Evolutionary conservation across 2,113 vertebrate genomes (phyloP).

Genomic region (Xenopus laevis): DNA sequence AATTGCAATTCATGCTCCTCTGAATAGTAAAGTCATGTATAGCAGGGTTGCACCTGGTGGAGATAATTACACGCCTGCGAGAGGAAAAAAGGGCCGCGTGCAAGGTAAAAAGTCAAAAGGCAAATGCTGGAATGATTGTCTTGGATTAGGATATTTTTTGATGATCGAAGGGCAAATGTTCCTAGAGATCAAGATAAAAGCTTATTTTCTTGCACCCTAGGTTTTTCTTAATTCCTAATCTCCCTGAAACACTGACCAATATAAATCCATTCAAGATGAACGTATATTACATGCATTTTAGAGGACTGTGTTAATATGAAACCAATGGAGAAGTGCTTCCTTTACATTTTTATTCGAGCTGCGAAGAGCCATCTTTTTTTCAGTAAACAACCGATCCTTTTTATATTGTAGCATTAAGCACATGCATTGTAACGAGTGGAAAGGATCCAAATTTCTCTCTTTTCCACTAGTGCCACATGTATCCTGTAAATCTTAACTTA

Average conservation of each 20-base stretch:
- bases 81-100: conserved; percentile 34
- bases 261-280: not conserved
- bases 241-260: conserved; percentile 26
- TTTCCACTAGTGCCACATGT: no score
- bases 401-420: no score
- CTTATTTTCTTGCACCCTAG: conserved; percentile 44
- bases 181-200: conserved; percentile 40
- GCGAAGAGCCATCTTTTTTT: no score
- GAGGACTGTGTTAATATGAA: not conserved
- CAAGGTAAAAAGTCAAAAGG: conserved; percentile 42
- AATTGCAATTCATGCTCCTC: conserved; percentile 48
- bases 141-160: conserved; percentile 35
- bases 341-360: no score
- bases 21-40: conserved; percentile 49
- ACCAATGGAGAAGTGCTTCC: no score
- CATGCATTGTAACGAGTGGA: no score
- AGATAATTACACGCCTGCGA: conserved; percentile 55
- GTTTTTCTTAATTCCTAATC: conserved; percentile 47
- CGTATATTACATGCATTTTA: not conserved
- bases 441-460: no score
- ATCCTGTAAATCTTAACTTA: no score
- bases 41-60: conserved; percentile 58
- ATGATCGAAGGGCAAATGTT: conserved; percentile 28
- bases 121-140: conserved; percentile 47
- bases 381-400: no score